Conservation (phyloP, 1,140 invertebrate species). For the Aphelenchoides fujianensis region DNA sequence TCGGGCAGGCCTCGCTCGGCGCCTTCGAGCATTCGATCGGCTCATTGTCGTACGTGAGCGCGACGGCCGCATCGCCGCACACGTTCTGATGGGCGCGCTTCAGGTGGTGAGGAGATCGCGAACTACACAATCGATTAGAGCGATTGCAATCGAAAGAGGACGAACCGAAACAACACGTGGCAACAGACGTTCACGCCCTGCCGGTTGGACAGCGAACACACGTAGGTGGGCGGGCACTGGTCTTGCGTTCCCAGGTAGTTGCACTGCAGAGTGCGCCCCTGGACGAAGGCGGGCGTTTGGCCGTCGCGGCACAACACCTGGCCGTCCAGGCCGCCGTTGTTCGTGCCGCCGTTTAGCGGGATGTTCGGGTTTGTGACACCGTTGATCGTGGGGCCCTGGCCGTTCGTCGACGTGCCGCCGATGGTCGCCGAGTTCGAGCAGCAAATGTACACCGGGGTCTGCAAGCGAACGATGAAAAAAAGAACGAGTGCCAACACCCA, state of each 20-base stretch:
- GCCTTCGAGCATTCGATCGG: constrained; percentile 8
- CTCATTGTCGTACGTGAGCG: background rate
- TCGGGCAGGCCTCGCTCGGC: background rate
- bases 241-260: constrained; percentile 21
- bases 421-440: constrained; percentile 31
- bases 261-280: constrained; percentile 19
- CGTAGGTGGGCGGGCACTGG: constrained; percentile 41
- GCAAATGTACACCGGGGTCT: constrained; percentile 51
- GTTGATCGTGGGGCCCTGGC: constrained; percentile 18
- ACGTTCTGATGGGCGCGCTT: background rate
- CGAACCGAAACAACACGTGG: constrained; percentile 34
- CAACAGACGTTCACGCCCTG: constrained; percentile 48
- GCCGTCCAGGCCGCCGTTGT: constrained; percentile 14
- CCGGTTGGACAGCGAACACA: constrained; percentile 41
- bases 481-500: too few species aligned
- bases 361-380: constrained; percentile 15
- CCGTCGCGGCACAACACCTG: constrained; percentile 41
- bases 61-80: background rate
- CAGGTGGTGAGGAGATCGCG: background rate
- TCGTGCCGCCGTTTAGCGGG: background rate
- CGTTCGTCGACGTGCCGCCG: constrained; percentile 4
- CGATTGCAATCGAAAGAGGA: background rate
- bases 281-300: constrained; percentile 43
- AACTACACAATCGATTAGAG: background rate
- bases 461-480: constrained; percentile 13